Evolutionary conservation across 2,888 invertebrate genomes (phyloP).

Genomic region (Aethes cnicana): DNA sequence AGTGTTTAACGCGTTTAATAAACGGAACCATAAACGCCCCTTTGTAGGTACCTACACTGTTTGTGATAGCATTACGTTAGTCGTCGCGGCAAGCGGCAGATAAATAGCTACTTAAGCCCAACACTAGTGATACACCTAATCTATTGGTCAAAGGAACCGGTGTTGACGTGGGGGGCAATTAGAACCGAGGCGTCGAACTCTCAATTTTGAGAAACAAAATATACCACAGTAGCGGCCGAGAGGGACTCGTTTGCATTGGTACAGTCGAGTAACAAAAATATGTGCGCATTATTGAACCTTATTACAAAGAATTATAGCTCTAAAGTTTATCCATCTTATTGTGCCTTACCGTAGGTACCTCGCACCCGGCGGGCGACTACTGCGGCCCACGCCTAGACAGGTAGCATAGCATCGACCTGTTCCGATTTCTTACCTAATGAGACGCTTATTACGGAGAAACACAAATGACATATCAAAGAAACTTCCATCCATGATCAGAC

Average conservation of each 20-base stretch:
- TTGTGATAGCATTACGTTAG: slow-evolving; percentile 17
- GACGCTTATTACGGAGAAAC: too few relatives aligned
- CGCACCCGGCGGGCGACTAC: too few relatives aligned
- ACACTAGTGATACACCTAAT: slow-evolving; percentile 41
- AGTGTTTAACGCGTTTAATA: too few relatives aligned
- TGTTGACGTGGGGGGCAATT: slow-evolving; percentile 45
- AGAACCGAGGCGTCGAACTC: slow-evolving; percentile 42
- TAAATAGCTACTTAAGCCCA: slow-evolving; percentile 45
- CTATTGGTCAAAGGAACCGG: slow-evolving; percentile 44
- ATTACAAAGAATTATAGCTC: too few relatives aligned
- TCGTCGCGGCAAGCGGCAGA: slow-evolving; percentile 42
- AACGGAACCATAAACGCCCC: slow-evolving; percentile 3
- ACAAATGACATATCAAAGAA: too few relatives aligned
- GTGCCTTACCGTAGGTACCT: too few relatives aligned
- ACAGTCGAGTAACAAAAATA: not conserved
- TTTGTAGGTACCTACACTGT: slow-evolving; percentile 14
- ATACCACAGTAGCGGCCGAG: not conserved
- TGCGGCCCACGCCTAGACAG: too few relatives aligned
- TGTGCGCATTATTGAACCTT: too few relatives aligned
- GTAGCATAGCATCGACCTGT: too few relatives aligned
- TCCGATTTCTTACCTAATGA: too few relatives aligned
- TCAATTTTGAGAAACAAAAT: slow-evolving; percentile 42
- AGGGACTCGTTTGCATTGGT: not conserved
- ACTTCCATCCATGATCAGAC: too few relatives aligned
- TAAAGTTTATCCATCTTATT: too few relatives aligned